Evolutionary conservation across 35 echinoderm and acorn worm species (phyloP), one percentile per base, ranked within the genome.

Genomic region (Apostichopus japonicus): DNA sequence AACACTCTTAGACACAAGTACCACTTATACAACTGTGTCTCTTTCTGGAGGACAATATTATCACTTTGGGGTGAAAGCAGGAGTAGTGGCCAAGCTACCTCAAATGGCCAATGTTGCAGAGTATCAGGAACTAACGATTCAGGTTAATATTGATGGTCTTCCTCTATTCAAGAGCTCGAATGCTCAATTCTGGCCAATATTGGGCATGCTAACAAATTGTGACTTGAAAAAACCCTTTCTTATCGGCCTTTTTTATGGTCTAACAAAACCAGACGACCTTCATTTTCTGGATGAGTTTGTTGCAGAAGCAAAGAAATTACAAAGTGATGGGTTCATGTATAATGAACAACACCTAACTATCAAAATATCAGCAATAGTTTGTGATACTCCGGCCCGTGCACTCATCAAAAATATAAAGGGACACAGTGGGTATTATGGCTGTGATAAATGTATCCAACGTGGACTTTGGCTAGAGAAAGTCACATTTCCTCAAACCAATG

Each of bases 111-210:
- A 61, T 61, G 57, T 61, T 10, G 57, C 7, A 61, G 13, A 8
- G 13, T 61, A 61, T 61, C 57, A 61, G 7, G 57, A 61, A 61
- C 57, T 61, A 7, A 13, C 5, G 57, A 61, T 61, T 10, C 57
- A 61, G 2, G 57, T 61, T 13, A 61, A 61, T 61, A 13, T 61
- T 61, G 57, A 94, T 94, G 93, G 93, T n/a, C 57, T 94, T 6
- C 93, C 93, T 11, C 15, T 94, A 22, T 92, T 62, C 44, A 94
- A 94, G 70, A 88, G 86, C 86, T 71, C 86, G 3, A 88, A 54
- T 88, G 86, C 6, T 11, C 86, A 88, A 27, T 88, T 88, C 4
- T 88, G 86, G 86, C 86, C 67, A 2, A 73, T 88, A 8, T 17
- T 88, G 13, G 86, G 67, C 17, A 65, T 88, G 58, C 6, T 73